Base-by-base conservation (phyloP, 2,888 invertebrate species). In the Cheilosia scutellata region DNA sequence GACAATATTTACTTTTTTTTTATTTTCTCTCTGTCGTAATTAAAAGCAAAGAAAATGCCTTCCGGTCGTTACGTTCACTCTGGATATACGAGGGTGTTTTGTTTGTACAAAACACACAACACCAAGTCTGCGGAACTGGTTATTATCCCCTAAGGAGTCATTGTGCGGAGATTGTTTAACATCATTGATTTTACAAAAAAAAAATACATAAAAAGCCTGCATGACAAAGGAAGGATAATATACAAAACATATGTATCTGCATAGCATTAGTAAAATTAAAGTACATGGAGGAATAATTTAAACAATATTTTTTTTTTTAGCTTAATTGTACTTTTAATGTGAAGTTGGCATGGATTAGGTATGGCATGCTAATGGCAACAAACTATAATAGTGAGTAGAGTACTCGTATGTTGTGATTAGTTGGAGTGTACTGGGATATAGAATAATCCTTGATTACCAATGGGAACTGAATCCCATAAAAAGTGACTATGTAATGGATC, bases 11-110 rank as follows among this genome's bases (percentile, higher is more conserved):
- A 70, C 70, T 74, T 74, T 74, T 63, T 57, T 63, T 79, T 74
- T 74, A 65, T 70, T 70, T 68, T 78, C 63, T 55, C 72, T 60
- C 71, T 49, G 40, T 71, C 66, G 68, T 79, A 79, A 83, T 83
- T 83, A 74, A 83, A 83, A 83, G 83, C 78, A 57, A 79, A 74
- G 66, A 63, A 62, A 74, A 68, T 78, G 58, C 44, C 82, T 75
- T 40, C n/a, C 51, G 57, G 51, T 57, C 29, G 13, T 11, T 58
- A 51, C 71, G 62, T 70, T 55, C 9, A 31, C 37, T 55, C 31
- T 51, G 66, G 20, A 33, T 51, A 9, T 16, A n/a, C 20, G 37
- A 20, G 37, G 37, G 13, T 62, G 58, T 51, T 13, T 51, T 51
- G 51, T 51, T 51, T 66, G 51, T 20, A 25, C 44, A 51, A 49